These are phyloP conservation scores for Pipistrellus nathusii DNA, from an alignment of 2,797 vertebrate genomes.

Conservation along the genomic window DNA sequence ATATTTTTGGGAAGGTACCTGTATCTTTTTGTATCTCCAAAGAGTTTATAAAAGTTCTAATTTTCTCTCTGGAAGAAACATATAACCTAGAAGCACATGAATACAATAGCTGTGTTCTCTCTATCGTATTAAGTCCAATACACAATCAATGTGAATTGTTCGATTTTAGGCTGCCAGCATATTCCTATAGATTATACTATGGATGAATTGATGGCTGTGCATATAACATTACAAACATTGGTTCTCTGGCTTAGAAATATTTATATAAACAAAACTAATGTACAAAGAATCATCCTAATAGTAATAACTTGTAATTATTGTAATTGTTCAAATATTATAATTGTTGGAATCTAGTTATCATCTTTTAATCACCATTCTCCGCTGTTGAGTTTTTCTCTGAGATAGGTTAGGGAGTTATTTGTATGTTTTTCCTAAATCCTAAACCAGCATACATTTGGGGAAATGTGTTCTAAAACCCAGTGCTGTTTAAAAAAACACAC, in stretches of 20 bases:
- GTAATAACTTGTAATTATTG: neutral
- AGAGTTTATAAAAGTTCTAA: conserved; percentile 6
- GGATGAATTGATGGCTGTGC: neutral
- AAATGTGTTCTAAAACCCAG: conserved; percentile 43
- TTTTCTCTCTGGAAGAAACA: neutral
- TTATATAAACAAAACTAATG: conserved; percentile 30
- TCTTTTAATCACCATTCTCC: neutral
- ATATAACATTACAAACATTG: neutral
- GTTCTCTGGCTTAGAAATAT: neutral
- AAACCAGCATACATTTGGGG: neutral
- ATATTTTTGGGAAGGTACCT: neutral
- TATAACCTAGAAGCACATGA: neutral
- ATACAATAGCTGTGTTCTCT: conserved; percentile 5
- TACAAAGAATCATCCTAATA: neutral
- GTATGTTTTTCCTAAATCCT: conserved; percentile 17
- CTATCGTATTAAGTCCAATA: neutral
- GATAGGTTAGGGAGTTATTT: neutral
- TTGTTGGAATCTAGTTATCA: neutral
- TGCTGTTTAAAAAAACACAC: neutral
- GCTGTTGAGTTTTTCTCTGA: neutral
- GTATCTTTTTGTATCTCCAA: neutral
- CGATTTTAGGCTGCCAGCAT: neutral
- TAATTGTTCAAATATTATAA: neutral
- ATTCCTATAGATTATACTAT: neutral
- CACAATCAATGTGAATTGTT: neutral